Percentiles rank a stretch among this genome's conserved stretches.
phyloP scores from a whole-genome alignment of 2,113 vertebrate species.

The Heterochromis multidens region DNA sequence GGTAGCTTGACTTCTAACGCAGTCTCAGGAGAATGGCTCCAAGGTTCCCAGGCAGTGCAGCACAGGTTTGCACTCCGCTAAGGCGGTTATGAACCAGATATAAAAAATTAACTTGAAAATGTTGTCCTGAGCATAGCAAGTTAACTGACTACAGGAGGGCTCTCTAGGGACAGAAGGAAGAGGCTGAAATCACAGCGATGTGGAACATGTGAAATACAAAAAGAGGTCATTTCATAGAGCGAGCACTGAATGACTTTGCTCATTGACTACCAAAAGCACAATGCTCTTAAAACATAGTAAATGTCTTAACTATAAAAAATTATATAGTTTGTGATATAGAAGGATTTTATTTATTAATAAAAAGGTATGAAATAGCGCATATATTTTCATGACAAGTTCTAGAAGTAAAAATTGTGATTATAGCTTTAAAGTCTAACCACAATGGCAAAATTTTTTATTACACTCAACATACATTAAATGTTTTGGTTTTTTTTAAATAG shows the following conservation, averaged over 20 bases:
- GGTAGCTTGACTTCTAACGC: slow-evolving; percentile 71
- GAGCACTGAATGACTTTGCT: not conserved
- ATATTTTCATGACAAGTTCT: too few species aligned
- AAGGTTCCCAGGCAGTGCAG: slow-evolving; percentile 37
- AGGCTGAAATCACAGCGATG: slow-evolving; percentile 17
- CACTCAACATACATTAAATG: too few species aligned
- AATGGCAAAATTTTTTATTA: too few species aligned
- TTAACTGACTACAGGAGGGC: slow-evolving; percentile 17
- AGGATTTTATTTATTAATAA: too few species aligned
- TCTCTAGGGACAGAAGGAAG: slow-evolving; percentile 8
- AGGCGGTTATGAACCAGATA: slow-evolving; percentile 57
- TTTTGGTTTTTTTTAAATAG: too few species aligned
- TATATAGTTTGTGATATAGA: too few species aligned
- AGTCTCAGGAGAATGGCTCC: slow-evolving; percentile 60
- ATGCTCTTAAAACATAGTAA: not conserved
- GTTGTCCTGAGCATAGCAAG: slow-evolving; percentile 10
- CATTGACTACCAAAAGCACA: not conserved
- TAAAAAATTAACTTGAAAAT: slow-evolving; percentile 59
- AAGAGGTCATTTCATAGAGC: slow-evolving; percentile 10
- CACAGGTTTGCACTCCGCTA: slow-evolving; percentile 27
- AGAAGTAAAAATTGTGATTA: too few species aligned
- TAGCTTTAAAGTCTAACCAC: too few species aligned
- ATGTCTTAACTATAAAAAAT: not conserved
- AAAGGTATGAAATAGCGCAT: too few species aligned
- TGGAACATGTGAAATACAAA: slow-evolving; percentile 16